These are phyloP conservation scores for Sphenopsis melanotis DNA, from an alignment of 2,797 vertebrate species.

Conservation along the genomic window DNA sequence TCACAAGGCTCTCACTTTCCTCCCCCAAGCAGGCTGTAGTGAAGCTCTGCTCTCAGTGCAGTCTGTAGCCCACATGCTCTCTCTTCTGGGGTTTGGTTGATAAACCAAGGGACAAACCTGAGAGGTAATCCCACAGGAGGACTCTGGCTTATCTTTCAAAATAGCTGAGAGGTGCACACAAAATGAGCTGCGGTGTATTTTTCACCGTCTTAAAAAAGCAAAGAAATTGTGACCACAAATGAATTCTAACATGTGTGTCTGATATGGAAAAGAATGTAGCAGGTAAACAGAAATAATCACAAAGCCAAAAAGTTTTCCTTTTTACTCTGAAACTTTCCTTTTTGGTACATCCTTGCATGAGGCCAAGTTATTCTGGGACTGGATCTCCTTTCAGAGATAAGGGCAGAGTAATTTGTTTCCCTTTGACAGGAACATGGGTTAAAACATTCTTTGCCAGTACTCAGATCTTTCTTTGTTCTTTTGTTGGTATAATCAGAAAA, in stretches of 20 bases:
- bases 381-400: conserved; percentile 62
- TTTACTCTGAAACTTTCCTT: background rate
- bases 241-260: background rate
- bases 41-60: accelerated
- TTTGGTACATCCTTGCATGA: background rate
- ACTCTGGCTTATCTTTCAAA: background rate
- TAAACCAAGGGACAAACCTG: background rate
- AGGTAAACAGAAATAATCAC: background rate
- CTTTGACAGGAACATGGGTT: conserved; percentile 42
- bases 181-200: background rate
- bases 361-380: background rate
- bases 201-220: background rate
- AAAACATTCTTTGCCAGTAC: conserved; percentile 45
- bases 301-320: background rate
- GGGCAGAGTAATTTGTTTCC: conserved; percentile 52
- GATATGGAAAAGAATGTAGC: background rate
- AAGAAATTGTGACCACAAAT: background rate
- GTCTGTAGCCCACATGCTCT: accelerated
- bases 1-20: accelerated
- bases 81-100: background rate
- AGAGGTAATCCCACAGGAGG: background rate
- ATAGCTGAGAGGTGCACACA: background rate
- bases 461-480: conserved; percentile 41
- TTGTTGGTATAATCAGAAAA: conserved; percentile 15
- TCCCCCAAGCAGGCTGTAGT: background rate